Percentiles rank a stretch among this genome's conserved stretches.
phyloP scores from a whole-genome alignment of 2,113 vertebrate species.

The Marmota monax region DNA sequence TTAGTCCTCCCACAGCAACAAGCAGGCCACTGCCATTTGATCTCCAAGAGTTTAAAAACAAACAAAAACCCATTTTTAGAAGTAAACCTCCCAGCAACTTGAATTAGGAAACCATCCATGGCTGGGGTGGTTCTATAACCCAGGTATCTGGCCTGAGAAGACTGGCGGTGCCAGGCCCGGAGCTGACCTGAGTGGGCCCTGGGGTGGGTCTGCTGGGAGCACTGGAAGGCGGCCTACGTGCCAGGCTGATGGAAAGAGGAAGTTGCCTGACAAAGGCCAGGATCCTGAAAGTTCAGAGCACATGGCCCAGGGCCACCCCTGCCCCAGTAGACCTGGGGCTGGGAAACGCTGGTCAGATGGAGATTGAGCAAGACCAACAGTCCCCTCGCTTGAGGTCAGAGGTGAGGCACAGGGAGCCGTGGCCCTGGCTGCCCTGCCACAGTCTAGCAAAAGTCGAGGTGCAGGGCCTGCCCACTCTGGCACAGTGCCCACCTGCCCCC shows the following conservation, averaged over 20 bases:
- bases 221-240: not conserved
- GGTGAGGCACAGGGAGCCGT: not conserved
- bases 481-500: not conserved
- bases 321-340: too few species aligned
- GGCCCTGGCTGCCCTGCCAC: not conserved
- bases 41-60: not conserved
- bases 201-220: accelerated
- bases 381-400: not conserved
- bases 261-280: not conserved
- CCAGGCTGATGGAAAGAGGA: not conserved
- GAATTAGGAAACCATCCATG: not conserved
- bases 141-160: not conserved
- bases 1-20: not conserved
- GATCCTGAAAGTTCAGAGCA: accelerated
- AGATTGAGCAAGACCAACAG: not conserved
- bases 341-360: not conserved
- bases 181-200: accelerated
- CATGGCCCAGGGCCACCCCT: not conserved
- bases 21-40: not conserved
- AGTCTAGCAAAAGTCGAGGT: too few species aligned
- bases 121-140: too few species aligned
- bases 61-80: not conserved
- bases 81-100: not conserved
- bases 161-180: not conserved
- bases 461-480: too few species aligned